Base-by-base conservation (phyloP, 2,113 vertebrate genomes). In the Galeopterus variegatus region DNA sequence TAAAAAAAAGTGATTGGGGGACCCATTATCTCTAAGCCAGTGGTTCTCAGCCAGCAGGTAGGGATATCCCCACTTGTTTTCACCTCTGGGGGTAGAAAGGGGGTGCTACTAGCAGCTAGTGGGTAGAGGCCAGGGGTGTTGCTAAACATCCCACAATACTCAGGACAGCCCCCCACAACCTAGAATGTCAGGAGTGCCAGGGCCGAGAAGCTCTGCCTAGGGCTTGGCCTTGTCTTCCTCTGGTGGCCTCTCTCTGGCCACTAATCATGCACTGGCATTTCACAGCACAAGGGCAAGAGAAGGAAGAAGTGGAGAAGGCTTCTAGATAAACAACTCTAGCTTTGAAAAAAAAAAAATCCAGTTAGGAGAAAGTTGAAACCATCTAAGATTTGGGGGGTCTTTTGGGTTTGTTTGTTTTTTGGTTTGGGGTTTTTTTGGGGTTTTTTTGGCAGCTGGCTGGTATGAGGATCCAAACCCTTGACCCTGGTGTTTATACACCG, bases 311-410 rank as follows among this genome's bases (percentile, higher is more conserved):
- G 60, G 12, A 48, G 70, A 18, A 75, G 9, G 60, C 17, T 81
- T 89, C 80, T 69, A 4, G 54, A 73, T 41, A 79, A 92, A 79
- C 70, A 67, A 77, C 12, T 15, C 56, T 79, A 58, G 28, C 80
- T 96, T 75, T 8, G 28, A 23, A 45, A 1, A 5, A 3, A 8
- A 24, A 31, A 23, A 52, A 33, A 33, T 65, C 48, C 50, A 94
- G 87, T 90, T 85, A 82, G 28, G 14, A 95, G 80, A 84, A 94
- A 81, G 36, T 24, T 67, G 45, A 94, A 90, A 73, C 85, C 50
- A 92, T 87, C 80, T 75, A 87, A 92, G 86, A 90, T 92, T 41
- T 41, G 41, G 41, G 41, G 41, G 41, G 41, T 41, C 41, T 41
- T 41, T 41, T 41, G 41, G 41, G 41, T 41, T 41, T 41, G 41